Evolutionary conservation across 2,797 vertebrate species (phyloP), one percentile per base, ranked within the genome.

Genomic region (Hirundo rustica): DNA sequence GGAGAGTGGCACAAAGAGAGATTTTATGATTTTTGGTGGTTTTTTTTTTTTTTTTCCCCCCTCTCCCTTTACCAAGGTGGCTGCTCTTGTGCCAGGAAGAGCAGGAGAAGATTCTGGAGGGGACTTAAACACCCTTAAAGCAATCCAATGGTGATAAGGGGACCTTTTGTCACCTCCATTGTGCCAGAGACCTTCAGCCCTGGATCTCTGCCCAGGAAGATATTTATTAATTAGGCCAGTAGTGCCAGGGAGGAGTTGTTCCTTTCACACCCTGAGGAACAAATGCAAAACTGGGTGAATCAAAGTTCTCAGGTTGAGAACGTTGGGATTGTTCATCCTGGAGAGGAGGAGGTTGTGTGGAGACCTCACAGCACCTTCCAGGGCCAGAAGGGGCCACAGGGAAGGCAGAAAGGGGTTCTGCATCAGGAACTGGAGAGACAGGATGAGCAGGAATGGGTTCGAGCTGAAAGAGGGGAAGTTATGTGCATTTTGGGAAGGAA

Each of bases 1-100:
- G 94, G 94, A 97, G 12, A 50, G 61, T 66, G 89, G 76, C 70
- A 88, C 53, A 95, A 91, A 73, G 83, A 65, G 60, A 91, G 75
- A 85, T 36, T 81, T 92, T 50, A 45, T 15, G 19, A 38, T 48
- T 50, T 67, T 18, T 36, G 36, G 36, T n/a, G n/a, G n/a, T n/a
- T 1, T 17, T 18, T 2, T 26, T 18, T n/a, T 26, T 26, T 13
- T 9, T 38, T 26, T 36, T 17, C 1, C 5, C 2, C 20, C 3
- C 21, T n/a, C 44, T 40, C 18, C 42, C 65, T 48, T 77, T 70
- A 81, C 86, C 91, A 80, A 79, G 71, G 84, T 68, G 88, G 94
- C 77, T 68, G 40, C 26, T 83, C 57, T 62, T 70, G 27, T 34
- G 88, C 80, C 66, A 72, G 73, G 71, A 79, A 78, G 84, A 64